Percentiles rank a stretch among this genome's conserved stretches.
These are phyloP conservation scores for Cassiopea xamachana DNA, from an alignment of 30 jellyfish, hydroid and myxozoan species.

Conservation along the genomic window DNA sequence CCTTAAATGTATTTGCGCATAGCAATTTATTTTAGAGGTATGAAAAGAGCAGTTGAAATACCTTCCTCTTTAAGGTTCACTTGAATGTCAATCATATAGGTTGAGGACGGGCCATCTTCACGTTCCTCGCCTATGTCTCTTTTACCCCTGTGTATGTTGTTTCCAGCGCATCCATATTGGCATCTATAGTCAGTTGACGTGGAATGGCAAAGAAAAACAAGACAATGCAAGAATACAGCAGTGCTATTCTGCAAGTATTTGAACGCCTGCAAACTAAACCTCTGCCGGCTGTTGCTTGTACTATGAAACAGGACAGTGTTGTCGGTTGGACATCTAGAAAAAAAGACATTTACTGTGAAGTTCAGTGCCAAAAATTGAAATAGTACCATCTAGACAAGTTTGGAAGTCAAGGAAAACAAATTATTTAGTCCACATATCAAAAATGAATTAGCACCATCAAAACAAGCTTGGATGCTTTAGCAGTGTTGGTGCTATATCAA, in stretches of 20 bases:
- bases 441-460: too few species aligned
- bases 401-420: too few species aligned
- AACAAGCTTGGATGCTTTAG: too few species aligned
- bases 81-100: neutral
- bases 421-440: too few species aligned
- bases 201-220: conserved; percentile 52
- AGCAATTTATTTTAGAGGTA: neutral
- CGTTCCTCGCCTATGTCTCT: conserved; percentile 11
- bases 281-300: conserved; percentile 1
- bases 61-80: neutral
- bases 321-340: conserved; percentile 55
- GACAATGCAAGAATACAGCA: conserved; percentile 51
- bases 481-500: too few species aligned
- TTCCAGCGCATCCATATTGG: conserved; percentile 67
- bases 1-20: too few species aligned
- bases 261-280: conserved; percentile 60
- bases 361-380: neutral
- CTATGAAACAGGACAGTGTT: conserved; percentile 32
- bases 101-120: neutral
- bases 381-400: too few species aligned
- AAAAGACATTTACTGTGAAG: neutral
- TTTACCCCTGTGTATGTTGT: conserved; percentile 36
- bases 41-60: neutral
- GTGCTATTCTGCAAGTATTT: conserved; percentile 14
- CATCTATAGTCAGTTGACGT: conserved; percentile 63